Base-by-base conservation (phyloP, 2,888 invertebrate genomes). In the Coenonympha glycerion region DNA sequence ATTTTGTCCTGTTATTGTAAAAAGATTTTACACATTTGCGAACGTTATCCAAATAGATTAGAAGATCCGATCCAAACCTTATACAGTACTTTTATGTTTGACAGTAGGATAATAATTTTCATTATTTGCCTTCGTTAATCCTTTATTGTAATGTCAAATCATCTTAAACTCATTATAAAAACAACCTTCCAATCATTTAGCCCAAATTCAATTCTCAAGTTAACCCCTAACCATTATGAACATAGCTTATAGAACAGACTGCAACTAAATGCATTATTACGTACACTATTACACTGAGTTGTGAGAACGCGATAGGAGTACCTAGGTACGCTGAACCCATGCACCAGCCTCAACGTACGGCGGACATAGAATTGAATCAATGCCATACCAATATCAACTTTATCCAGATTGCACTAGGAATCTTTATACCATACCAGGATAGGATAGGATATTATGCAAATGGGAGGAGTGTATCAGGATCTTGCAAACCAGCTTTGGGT, bases 281-380 rank as follows among this genome's bases (percentile, higher is more conserved):
- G 44, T 6, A 6, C 26, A 6, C 33, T 34, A 34, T 34, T 34
- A 45, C 33, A 45, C 30, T 37, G 41, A 40, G 50, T 74, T 56
- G 55, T 75, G 69, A 68, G 68, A 71, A 67, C 65, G 74, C 65
- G 59, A 65, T 61, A 56, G 67, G 65, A 64, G 65, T 64, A 61
- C 69, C 75, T 24, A 24, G 64, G 64, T 66, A 44, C 79, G 73
- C 64, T 81, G 84, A 82, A 82, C 83, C 73, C 69, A 67, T 65
- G 68, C 73, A 75, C 71, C 64, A 65, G 73, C 78, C 78, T 80
- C 80, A 78, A 72, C 71, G 56, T 68, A 58, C 60, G 56, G 28
- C 11, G 8, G 24, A 26, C 13, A 24, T 13, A 24, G 39, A 8
- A 16, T 42, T 31, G 21, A 31, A 26, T 13, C 18, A 6, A 37